Evolutionary conservation across 1,140 invertebrate species (phyloP), one percentile per base, ranked within the genome.

Genomic region (Drosophila parabipectinata): DNA sequence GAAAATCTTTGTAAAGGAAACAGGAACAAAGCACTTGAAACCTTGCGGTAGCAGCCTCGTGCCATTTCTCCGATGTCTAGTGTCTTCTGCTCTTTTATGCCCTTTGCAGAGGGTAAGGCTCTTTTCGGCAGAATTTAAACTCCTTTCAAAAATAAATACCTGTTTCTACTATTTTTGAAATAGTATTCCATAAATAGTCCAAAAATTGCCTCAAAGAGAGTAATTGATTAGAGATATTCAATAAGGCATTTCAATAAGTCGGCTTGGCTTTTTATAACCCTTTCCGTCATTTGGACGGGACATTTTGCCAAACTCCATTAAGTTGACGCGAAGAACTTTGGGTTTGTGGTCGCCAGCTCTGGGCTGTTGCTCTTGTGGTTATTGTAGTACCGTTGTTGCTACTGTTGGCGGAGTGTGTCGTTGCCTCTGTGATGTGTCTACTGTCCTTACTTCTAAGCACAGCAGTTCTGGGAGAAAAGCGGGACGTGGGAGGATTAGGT

Each of bases 311-410:
- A 88, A 89, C 79, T 88, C 83, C 83, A 88, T 88, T 88, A 88
- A 89, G 84, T 89, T 83, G 75, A 88, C 84, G 83, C 83, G 66
- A 87, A 82, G 75, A 87, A 87, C 83, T 87, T 87, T 87, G 85
- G 58, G 77, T 87, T 77, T 89, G 83, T 74, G 79, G 83, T 79
- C 79, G 71, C 51, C 53, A 64, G 52, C 48, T 66, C 74, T 26
- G 47, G 39, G 59, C 68, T 57, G 44, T 61, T 63, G 34, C 47
- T 63, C 34, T 8, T 47, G 34, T 10, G 47, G 39, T 18, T 59
- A 8, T 39, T 57, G 18, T 28, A 60, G 15, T 10, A 14, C 12
- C 56, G 47, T 50, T 53, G 48, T 12, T 58, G 63, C 54, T 66
- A 55, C 60, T 72, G 30, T 41, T 75, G 30, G 6, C 60, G 61